phyloP scores from a whole-genome alignment of 2,113 vertebrate species.

The Struthio camelus region DNA sequence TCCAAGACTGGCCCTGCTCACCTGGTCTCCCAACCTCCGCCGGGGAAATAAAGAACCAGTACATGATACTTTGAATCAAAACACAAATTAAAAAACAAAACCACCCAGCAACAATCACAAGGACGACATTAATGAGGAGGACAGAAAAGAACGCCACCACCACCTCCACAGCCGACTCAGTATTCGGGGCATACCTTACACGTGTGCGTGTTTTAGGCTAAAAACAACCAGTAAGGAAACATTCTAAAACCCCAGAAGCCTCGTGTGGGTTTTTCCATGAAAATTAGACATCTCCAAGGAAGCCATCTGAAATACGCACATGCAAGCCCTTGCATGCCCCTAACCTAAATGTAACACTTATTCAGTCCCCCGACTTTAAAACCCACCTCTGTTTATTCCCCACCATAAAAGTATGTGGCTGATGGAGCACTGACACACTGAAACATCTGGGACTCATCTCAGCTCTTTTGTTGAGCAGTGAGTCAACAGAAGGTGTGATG shows the following conservation, averaged over 20 bases:
- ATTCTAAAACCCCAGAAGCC: too few relatives aligned
- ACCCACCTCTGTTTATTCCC: not conserved
- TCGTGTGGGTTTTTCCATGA: not conserved
- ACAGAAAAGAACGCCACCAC: not conserved
- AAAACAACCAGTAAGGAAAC: not conserved
- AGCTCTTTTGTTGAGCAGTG: not conserved
- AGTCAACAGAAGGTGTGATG: conserved; percentile 28
- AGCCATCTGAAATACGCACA: not conserved
- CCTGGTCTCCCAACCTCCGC: not conserved
- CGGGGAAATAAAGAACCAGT: not conserved
- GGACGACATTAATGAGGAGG: not conserved
- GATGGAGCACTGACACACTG: not conserved
- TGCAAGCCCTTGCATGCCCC: not conserved
- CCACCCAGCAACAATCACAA: not conserved
- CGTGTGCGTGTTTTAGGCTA: not conserved
- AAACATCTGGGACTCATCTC: conserved; percentile 42
- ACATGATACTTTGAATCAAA: not conserved
- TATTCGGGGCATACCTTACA: not conserved
- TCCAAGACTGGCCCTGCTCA: not conserved
- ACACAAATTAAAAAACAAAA: not conserved
- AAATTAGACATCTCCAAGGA: not conserved
- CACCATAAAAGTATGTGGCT: not conserved
- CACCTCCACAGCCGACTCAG: not conserved
- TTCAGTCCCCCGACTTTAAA: not conserved
- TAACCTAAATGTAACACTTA: not conserved